Evolutionary conservation across 2,888 invertebrate species (phyloP).

Genomic region (Archips xylosteana): DNA sequence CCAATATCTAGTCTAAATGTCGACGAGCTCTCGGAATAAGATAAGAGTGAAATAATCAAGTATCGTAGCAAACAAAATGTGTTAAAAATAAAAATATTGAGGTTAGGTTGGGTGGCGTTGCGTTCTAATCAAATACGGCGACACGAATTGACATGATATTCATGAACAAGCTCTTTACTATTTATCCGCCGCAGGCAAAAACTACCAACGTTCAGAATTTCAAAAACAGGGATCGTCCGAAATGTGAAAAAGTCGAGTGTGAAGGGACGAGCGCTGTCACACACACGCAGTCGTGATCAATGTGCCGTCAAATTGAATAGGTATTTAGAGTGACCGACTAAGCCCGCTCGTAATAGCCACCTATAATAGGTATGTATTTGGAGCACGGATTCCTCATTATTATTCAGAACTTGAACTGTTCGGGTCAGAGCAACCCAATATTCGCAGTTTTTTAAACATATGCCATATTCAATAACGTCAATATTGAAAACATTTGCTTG

Average conservation of each 20-base stretch:
- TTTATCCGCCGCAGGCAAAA: constrained; percentile 27
- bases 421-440: constrained; percentile 39
- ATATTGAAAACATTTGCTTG: constrained; percentile 16
- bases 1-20: no score
- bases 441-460: constrained; percentile 29
- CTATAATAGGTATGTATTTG: constrained; percentile 27
- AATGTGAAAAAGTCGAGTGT: constrained; percentile 59
- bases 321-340: constrained; percentile 59
- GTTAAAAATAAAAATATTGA: no score
- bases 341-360: constrained; percentile 43
- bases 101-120: background rate
- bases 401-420: constrained; percentile 40
- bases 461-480: constrained; percentile 23
- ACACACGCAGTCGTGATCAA: constrained; percentile 68
- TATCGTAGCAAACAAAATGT: no score
- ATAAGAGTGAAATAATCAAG: no score
- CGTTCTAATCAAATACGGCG: background rate
- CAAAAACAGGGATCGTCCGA: constrained; percentile 50
- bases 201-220: constrained; percentile 34
- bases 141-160: constrained; percentile 5
- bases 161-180: constrained; percentile 24
- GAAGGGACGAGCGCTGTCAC: constrained; percentile 62
- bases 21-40: no score
- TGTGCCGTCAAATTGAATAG: constrained; percentile 75
- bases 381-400: constrained; percentile 41